Percentiles rank a stretch among this genome's conserved stretches.
Conservation (phyloP, 2,113 vertebrate genomes). For the Variabilichromis moorii region DNA sequence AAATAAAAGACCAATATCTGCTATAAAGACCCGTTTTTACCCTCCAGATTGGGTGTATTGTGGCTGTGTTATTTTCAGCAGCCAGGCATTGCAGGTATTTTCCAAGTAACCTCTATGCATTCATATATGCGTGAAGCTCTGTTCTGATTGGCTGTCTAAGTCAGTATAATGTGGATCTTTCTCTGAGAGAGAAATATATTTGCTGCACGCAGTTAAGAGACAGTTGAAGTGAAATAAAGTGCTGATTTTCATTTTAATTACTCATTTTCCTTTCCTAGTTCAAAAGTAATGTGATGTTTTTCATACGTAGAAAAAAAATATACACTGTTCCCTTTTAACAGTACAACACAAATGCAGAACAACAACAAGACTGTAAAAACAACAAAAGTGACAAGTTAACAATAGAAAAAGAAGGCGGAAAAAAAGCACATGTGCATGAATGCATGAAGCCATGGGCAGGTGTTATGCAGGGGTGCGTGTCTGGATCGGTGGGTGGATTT, state of each 20-base stretch:
- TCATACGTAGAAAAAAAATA: background rate
- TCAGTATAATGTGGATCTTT: background rate
- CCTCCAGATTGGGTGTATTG: background rate
- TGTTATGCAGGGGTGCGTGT: background rate
- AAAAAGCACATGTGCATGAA: background rate
- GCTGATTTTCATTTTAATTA: background rate
- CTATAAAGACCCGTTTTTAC: background rate
- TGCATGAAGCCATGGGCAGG: background rate
- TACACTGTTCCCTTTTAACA: background rate
- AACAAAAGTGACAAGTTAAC: background rate
- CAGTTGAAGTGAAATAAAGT: background rate
- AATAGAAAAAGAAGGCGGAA: background rate
- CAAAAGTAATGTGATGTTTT: background rate
- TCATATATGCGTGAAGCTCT: background rate
- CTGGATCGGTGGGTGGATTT: accelerated
- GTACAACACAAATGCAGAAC: background rate
- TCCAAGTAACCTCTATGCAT: background rate
- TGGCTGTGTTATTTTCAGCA: background rate
- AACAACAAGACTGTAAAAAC: accelerated
- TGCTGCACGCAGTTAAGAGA: background rate
- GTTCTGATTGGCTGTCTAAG: background rate
- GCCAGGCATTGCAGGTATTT: background rate
- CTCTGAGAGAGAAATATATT: background rate
- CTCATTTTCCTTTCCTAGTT: background rate
- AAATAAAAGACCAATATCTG: background rate